phyloP scores from a whole-genome alignment of 2,797 vertebrate species.

The Lindbergichthys nudifrons region DNA sequence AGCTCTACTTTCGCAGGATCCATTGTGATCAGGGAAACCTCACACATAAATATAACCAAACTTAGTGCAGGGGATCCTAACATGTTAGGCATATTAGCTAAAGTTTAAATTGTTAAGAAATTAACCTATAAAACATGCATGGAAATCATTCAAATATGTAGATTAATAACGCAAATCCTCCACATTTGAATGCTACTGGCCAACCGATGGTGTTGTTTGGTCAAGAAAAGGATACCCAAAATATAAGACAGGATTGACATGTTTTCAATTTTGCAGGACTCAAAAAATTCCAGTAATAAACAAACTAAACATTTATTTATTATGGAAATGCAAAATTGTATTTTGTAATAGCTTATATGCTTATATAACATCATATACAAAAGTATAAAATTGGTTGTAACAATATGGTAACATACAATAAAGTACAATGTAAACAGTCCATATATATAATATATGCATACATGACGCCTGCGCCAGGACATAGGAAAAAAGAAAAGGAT shows the following conservation, averaged over 20 bases:
- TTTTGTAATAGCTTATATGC: constrained; percentile 90
- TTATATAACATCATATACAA: constrained; percentile 91
- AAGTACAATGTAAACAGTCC: constrained; percentile 95
- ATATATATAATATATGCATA: constrained; percentile 89
- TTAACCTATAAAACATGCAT: not conserved
- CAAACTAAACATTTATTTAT: constrained; percentile 86
- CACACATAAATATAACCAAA: not conserved
- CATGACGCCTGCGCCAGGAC: constrained; percentile 96
- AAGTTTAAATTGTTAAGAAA: not conserved
- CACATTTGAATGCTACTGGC: not conserved
- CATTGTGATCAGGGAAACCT: not conserved
- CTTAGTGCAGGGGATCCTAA: not conserved
- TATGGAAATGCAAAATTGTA: constrained; percentile 91
- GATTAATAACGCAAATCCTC: not conserved
- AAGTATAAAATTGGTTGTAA: constrained; percentile 92
- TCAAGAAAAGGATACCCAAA: not conserved
- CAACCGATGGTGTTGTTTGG: constrained; percentile 39
- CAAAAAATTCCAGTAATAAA: constrained; percentile 52
- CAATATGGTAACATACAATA: constrained; percentile 90
- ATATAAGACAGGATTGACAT: not conserved
- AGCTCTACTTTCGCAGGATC: not conserved
- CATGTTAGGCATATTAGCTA: not conserved
- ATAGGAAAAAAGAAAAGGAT: constrained; percentile 47
- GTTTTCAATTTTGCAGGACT: not conserved
- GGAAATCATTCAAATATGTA: not conserved